A percentile compares a stretch with the other conserved stretches of the same genome.
phyloP scores from a whole-genome alignment of 2,797 vertebrate genomes.

The Falco novaeseelandiae region DNA sequence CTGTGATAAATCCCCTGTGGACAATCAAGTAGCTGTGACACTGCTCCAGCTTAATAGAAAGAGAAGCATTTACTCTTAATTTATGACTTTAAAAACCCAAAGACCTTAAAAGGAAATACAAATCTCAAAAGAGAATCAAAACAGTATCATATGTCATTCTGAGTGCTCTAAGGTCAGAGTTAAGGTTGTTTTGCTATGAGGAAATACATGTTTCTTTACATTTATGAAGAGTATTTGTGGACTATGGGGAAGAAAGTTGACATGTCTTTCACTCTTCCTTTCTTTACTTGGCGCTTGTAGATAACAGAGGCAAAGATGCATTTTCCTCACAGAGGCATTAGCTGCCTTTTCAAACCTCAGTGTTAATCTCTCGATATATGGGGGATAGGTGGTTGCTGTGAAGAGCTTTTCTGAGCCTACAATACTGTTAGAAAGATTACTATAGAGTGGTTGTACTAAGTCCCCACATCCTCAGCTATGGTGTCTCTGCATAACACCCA shows the following conservation, averaged over 20 bases:
- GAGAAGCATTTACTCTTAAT: neutral
- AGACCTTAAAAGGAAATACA: neutral
- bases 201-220: neutral
- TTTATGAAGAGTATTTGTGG: neutral
- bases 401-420: neutral
- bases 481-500: neutral
- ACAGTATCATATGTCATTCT: neutral
- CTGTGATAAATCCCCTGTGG: neutral
- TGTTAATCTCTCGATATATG: neutral
- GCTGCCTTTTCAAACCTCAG: neutral
- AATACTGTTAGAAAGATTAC: neutral
- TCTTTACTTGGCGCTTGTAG: neutral
- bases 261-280: neutral
- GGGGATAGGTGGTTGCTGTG: neutral
- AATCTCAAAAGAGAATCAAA: neutral
- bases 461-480: neutral
- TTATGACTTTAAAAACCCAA: neutral
- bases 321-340: neutral
- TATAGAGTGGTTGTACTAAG: neutral
- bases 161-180: neutral
- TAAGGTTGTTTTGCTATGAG: neutral
- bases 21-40: constrained; percentile 7
- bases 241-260: neutral
- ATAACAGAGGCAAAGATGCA: neutral
- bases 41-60: neutral